Evolutionary conservation across 2,888 invertebrate genomes (phyloP).

Genomic region (Stenurella melanura): DNA sequence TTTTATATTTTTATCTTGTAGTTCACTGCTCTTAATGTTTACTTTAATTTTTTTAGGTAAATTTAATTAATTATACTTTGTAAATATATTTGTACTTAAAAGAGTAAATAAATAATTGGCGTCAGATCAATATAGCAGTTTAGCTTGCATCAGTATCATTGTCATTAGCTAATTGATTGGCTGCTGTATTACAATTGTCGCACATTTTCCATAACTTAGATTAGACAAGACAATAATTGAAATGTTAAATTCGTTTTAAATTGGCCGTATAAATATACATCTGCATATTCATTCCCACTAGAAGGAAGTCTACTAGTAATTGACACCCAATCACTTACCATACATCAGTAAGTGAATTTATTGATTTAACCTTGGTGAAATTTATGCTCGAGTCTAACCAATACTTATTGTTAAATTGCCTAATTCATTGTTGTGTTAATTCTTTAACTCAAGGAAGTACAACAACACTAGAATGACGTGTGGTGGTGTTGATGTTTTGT

Average conservation of each 20-base stretch:
- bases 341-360: conserved; percentile 1
- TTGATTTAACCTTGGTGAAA: conserved; percentile 19
- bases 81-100: too few relatives aligned
- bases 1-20: too few relatives aligned
- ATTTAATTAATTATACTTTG: too few relatives aligned
- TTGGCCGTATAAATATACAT: conserved; percentile 9
- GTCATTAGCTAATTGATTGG: too few relatives aligned
- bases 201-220: too few relatives aligned
- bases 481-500: conserved; percentile 2
- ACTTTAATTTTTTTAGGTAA: too few relatives aligned
- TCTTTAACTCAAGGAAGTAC: conserved; percentile 19
- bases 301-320: conserved; percentile 18
- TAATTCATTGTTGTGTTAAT: conserved; percentile 1
- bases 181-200: too few relatives aligned
- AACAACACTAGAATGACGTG: neutral
- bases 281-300: conserved; percentile 6
- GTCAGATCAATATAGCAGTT: too few relatives aligned
- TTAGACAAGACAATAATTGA: neutral
- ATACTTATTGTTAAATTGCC: conserved; percentile 14
- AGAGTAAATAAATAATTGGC: too few relatives aligned
- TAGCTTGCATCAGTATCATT: too few relatives aligned
- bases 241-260: conserved; percentile 1
- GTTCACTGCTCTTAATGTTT: too few relatives aligned
- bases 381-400: neutral
- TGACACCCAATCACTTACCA: conserved; percentile 9